A percentile compares a stretch with the other conserved stretches of the same genome.
Conservation (phyloP, 2,888 invertebrate species). For the Uloborus plumipes region DNA sequence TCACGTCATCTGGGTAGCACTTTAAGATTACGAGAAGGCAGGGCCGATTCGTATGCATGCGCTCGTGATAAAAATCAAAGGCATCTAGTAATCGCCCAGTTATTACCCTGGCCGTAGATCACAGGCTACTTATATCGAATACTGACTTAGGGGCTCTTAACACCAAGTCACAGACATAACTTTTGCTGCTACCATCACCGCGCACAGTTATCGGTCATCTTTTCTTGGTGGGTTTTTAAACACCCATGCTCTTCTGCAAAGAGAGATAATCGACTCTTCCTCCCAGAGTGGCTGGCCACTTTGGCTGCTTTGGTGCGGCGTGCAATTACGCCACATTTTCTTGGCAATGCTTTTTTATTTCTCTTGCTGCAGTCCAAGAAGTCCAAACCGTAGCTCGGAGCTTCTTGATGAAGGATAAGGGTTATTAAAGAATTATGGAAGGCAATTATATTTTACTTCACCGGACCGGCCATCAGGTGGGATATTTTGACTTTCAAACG, state of each 20-base stretch:
- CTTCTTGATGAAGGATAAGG: constrained; percentile 47
- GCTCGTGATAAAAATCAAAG: constrained; percentile 24
- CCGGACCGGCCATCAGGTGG: not conserved
- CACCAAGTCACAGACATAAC: constrained; percentile 1
- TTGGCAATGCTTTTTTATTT: constrained; percentile 14
- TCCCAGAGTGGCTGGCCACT: not conserved
- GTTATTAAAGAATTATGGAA: constrained; percentile 48
- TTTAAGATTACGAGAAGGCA: not conserved
- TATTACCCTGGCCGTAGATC: constrained; percentile 33
- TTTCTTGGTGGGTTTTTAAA: constrained; percentile 6
- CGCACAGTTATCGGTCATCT: constrained; percentile 42
- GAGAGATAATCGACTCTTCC: constrained; percentile 42
- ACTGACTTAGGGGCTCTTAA: constrained; percentile 16
- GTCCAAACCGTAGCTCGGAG: constrained; percentile 12
- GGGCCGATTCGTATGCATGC: not conserved
- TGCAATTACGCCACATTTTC: constrained; percentile 49
- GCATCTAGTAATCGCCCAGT: constrained; percentile 32
- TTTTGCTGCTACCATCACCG: constrained; percentile 29
- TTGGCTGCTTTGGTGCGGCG: not conserved
- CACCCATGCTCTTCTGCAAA: constrained; percentile 33
- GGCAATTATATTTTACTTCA: constrained; percentile 35
- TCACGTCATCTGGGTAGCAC: constrained; percentile 14
- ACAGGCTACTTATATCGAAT: constrained; percentile 21
- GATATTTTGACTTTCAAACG: constrained; percentile 2
- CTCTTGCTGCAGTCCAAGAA: constrained; percentile 2